Evolutionary conservation across 2,888 invertebrate genomes (phyloP).

Genomic region (Erebia ligea): DNA sequence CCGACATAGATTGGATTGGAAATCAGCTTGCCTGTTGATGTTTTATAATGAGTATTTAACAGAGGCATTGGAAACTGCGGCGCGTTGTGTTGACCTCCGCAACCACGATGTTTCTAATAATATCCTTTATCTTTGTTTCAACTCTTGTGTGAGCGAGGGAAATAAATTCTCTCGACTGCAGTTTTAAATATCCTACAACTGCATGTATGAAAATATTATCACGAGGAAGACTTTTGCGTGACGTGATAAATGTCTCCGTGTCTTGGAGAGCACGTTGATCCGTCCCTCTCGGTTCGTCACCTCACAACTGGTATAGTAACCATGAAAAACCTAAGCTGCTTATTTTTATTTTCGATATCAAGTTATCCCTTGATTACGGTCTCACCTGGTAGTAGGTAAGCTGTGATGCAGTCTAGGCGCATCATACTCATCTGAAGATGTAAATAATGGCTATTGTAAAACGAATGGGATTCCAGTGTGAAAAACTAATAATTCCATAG

Average conservation of each 20-base stretch:
- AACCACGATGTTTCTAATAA: slow-evolving; percentile 68
- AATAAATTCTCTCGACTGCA: slow-evolving; percentile 22
- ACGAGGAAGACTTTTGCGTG: slow-evolving; percentile 2
- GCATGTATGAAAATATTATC: slow-evolving; percentile 8
- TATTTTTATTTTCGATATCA: too few species aligned
- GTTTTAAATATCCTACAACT: slow-evolving; percentile 6
- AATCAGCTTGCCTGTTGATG: not conserved
- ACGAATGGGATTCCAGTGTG: not conserved
- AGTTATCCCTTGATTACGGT: too few species aligned
- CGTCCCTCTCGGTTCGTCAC: too few species aligned
- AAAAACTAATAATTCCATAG: too few species aligned
- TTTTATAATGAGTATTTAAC: slow-evolving; percentile 49
- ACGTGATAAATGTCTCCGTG: not conserved
- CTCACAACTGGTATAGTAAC: too few species aligned
- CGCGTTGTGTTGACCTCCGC: slow-evolving; percentile 66
- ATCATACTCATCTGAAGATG: too few species aligned
- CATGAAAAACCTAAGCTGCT: too few species aligned
- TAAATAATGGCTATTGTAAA: not conserved
- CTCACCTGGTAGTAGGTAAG: too few species aligned
- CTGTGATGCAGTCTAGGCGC: too few species aligned
- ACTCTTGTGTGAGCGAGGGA: slow-evolving; percentile 40
- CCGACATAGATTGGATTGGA: not conserved
- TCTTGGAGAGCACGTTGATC: not conserved
- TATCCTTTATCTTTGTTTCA: slow-evolving; percentile 62
- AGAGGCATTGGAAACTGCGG: slow-evolving; percentile 58